These are phyloP conservation scores for Capreolus pygargus DNA, from an alignment of 2,113 vertebrate species.

Conservation along the genomic window DNA sequence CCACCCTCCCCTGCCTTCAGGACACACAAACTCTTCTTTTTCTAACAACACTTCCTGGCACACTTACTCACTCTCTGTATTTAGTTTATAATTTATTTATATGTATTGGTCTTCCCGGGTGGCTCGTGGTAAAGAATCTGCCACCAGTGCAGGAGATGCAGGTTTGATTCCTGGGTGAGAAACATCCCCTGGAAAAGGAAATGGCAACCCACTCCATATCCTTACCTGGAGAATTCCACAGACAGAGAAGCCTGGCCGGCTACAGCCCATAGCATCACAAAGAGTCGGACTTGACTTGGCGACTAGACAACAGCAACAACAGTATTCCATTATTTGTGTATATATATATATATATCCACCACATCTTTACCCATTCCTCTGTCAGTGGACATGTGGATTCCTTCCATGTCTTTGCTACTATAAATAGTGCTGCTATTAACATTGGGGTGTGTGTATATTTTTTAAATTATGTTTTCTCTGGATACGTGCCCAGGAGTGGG, in stretches of 20 bases:
- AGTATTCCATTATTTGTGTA: neutral
- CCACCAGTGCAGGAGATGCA: neutral
- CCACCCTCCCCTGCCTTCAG: fast-evolving
- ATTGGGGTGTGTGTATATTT: neutral
- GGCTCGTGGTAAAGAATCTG: neutral
- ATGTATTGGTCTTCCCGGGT: neutral
- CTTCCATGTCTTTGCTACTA: neutral
- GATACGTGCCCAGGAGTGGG: neutral
- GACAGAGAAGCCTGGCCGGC: neutral
- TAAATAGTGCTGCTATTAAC: neutral
- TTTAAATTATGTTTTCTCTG: neutral
- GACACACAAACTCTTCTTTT: too few species aligned
- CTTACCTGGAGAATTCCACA: neutral
- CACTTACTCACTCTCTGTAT: neutral
- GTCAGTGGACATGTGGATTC: neutral
- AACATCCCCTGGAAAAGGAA: neutral
- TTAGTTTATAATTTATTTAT: neutral
- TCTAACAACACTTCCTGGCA: neutral
- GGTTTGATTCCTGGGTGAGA: neutral
- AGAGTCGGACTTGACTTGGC: neutral
- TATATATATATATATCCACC: fast-evolving
- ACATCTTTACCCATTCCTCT: neutral
- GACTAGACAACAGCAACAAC: neutral
- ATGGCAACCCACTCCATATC: neutral
- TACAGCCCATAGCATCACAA: neutral